Evolutionary conservation across 2,888 invertebrate genomes (phyloP).

Genomic region (Sphecodes monilicornis): DNA sequence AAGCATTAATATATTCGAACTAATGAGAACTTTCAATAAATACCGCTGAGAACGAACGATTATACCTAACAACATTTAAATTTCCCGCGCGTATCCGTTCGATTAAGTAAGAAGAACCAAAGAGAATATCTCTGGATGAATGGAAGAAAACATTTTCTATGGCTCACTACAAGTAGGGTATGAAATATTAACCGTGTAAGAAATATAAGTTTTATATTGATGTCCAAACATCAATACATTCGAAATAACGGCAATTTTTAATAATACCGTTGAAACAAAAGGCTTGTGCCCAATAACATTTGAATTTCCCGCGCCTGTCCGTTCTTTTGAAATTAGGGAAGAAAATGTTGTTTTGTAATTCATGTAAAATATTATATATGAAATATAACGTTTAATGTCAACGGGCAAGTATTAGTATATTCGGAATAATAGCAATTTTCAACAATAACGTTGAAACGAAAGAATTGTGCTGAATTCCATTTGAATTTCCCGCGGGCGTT

Average conservation of each 20-base stretch:
- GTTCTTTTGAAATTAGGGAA: not conserved
- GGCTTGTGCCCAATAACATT: slow-evolving; percentile 11
- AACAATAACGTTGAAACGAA: not conserved
- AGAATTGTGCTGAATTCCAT: not conserved
- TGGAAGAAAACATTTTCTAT: not conserved
- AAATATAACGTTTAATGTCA: not conserved
- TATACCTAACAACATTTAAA: slow-evolving; percentile 34
- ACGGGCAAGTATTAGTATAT: not conserved
- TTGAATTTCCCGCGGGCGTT: slow-evolving; percentile 52
- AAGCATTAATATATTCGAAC: not conserved
- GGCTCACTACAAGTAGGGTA: not conserved
- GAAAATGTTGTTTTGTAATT: not conserved
- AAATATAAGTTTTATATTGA: not conserved
- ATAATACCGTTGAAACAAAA: not conserved
- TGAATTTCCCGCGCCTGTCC: slow-evolving; percentile 48
- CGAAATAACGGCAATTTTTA: not conserved
- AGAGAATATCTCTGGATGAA: too few species aligned
- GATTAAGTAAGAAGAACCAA: too few species aligned
- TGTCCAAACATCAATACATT: not conserved
- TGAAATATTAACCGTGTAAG: not conserved
- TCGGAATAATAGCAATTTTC: not conserved
- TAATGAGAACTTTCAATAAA: not conserved
- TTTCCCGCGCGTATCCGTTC: slow-evolving; percentile 34
- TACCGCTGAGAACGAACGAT: not conserved
- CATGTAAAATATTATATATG: not conserved